Percentiles rank a stretch among this genome's conserved stretches.
phyloP scores from a whole-genome alignment of 2,797 vertebrate species.

The Holocentrus rufus region DNA sequence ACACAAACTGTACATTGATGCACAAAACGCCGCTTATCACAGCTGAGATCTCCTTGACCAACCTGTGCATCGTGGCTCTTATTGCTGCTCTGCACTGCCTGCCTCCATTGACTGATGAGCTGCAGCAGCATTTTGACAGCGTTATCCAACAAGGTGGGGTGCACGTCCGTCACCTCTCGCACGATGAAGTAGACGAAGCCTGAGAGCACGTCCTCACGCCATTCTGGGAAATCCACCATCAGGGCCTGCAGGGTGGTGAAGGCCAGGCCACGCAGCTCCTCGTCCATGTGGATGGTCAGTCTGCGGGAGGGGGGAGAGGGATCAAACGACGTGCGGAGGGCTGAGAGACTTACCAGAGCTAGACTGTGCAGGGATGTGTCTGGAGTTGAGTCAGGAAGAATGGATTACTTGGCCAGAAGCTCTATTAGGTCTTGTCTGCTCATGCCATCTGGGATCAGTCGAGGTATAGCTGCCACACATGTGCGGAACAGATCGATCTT shows the following conservation, averaged over 20 bases:
- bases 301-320: conserved; percentile 66
- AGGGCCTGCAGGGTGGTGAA: conserved; percentile 98
- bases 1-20: not conserved
- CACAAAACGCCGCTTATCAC: not conserved
- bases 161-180: conserved; percentile 95
- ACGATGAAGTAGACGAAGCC: conserved; percentile 98
- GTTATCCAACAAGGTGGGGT: conserved; percentile 96
- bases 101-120: conserved; percentile 97
- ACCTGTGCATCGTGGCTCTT: conserved; percentile 90
- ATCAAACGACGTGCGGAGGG: not conserved
- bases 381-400: not conserved
- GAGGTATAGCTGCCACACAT: conserved; percentile 96
- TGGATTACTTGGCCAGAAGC: conserved; percentile 92
- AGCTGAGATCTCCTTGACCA: conserved; percentile 11
- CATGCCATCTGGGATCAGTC: conserved; percentile 98
- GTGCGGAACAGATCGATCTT: conserved; percentile 99
- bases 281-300: conserved; percentile 98
- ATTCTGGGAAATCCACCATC: conserved; percentile 98
- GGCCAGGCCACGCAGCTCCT: conserved; percentile 96
- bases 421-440: conserved; percentile 98
- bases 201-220: conserved; percentile 97
- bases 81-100: conserved; percentile 93
- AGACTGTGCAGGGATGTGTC: conserved; percentile 4
- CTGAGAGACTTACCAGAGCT: not conserved
- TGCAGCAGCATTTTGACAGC: conserved; percentile 98